Evolutionary conservation across 2,888 invertebrate species (phyloP).

Genomic region (Diaphora mendica): DNA sequence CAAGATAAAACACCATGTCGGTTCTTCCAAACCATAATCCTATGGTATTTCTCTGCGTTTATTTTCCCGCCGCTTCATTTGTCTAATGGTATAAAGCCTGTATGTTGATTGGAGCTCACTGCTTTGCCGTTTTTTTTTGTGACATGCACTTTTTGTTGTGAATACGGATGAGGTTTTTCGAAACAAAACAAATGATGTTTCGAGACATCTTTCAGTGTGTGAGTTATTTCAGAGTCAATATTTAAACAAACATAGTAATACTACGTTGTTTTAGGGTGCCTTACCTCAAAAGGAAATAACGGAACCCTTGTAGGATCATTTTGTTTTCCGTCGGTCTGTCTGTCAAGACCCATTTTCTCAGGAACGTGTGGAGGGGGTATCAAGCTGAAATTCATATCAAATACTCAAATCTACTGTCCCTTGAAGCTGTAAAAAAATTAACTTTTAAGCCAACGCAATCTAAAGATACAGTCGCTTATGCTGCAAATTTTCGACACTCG

Average conservation of each 20-base stretch:
- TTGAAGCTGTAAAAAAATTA: too few relatives aligned
- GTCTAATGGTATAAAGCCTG: conserved; percentile 61
- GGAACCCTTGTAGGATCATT: too few relatives aligned
- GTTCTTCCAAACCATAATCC: conserved; percentile 31
- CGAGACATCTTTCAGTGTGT: background rate
- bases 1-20: conserved; percentile 23
- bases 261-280: background rate
- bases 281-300: too few relatives aligned
- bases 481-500: too few relatives aligned
- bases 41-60: conserved; percentile 44
- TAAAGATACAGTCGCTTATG: too few relatives aligned
- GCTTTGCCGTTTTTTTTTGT: conserved; percentile 43
- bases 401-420: too few relatives aligned
- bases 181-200: conserved; percentile 13
- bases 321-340: too few relatives aligned
- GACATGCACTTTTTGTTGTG: conserved; percentile 17
- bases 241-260: background rate
- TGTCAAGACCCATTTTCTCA: too few relatives aligned
- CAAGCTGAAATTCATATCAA: too few relatives aligned
- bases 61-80: conserved; percentile 58
- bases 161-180: conserved; percentile 13
- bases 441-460: too few relatives aligned
- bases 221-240: background rate
- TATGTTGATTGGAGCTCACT: conserved; percentile 56
- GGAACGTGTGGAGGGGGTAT: too few relatives aligned